Base-by-base conservation (phyloP, 2,888 invertebrate genomes). In the Electrophaes corylata region DNA sequence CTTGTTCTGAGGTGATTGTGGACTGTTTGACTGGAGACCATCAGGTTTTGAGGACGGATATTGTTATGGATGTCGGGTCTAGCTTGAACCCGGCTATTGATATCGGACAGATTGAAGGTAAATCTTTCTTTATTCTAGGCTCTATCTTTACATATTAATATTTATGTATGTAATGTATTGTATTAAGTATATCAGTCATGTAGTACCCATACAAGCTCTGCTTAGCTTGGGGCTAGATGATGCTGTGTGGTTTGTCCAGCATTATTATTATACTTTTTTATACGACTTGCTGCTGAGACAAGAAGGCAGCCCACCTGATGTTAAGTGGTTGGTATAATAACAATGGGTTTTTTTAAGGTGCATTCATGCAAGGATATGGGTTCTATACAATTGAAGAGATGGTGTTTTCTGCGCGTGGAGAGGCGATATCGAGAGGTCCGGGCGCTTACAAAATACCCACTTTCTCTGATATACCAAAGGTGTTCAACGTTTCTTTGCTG, bases 51-150 rank as follows among this genome's bases (percentile, higher is more conserved):
- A 92, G 95, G 71, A 95, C 96, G 4, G 97, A 98, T 72, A 96
- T 98, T 65, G 96, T 98, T 0, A 97, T 98, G 97, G 98, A 98
- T 86, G 88, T 97, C 35, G 97, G 97, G 0, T 94, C 96, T 72
- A 97, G 97, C 83, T 84, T 98, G 53, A 98, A 98, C 82, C 97
- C 97, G 1, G 97, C 97, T 0, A 96, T 98, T 62, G 98, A 98
- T 71, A 95, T 98, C 62, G 98, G 97, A 0, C 97, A 98, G 90
- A 94, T 98, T 3, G 98, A 98, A 87, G 58, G 58, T 57, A 55
- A 31, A 5, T 37, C 1, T 16, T 18, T 18, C 6, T 4, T 8
- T 37, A 6, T 1, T 31, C 23, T n/a, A n/a, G n/a, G n/a, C n/a
- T n/a, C n/a, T n/a, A n/a, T n/a, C n/a, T n/a, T n/a, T n/a, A n/a